Conservation (phyloP, 2,113 vertebrate genomes). For the Scopus umbretta region DNA sequence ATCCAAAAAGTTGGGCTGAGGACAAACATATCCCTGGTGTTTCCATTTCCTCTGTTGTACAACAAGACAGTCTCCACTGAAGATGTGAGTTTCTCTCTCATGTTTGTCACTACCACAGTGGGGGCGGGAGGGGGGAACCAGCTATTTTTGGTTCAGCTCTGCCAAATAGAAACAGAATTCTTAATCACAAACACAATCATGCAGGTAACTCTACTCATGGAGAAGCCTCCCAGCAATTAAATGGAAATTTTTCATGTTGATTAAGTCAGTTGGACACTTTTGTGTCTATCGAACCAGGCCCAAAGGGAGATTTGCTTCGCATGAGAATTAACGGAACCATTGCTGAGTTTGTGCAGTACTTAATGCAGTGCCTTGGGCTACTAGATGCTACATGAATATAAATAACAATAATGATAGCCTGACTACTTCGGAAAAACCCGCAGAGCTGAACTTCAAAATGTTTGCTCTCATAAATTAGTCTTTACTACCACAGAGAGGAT, state of each 20-base stretch:
- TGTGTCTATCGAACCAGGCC: background rate
- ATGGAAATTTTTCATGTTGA: background rate
- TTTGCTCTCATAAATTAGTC: background rate
- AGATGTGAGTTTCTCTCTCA: background rate
- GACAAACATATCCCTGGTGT: background rate
- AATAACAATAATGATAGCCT: conserved; percentile 5
- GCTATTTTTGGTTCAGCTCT: background rate
- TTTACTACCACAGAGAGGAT: background rate
- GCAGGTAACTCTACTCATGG: background rate
- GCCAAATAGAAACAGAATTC: background rate
- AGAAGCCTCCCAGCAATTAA: background rate
- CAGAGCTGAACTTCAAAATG: background rate
- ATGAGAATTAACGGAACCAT: background rate
- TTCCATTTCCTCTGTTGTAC: background rate
- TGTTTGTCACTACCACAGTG: background rate
- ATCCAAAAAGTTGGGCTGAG: background rate
- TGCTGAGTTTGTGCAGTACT: background rate
- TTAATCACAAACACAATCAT: background rate
- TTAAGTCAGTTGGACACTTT: background rate
- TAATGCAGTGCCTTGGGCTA: background rate
- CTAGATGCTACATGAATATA: background rate
- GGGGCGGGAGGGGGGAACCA: background rate
- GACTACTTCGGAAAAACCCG: background rate
- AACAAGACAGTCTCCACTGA: background rate
- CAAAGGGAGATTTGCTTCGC: background rate